Base-by-base conservation (phyloP, 2,888 invertebrate genomes). In the Creontiades dilutus region DNA sequence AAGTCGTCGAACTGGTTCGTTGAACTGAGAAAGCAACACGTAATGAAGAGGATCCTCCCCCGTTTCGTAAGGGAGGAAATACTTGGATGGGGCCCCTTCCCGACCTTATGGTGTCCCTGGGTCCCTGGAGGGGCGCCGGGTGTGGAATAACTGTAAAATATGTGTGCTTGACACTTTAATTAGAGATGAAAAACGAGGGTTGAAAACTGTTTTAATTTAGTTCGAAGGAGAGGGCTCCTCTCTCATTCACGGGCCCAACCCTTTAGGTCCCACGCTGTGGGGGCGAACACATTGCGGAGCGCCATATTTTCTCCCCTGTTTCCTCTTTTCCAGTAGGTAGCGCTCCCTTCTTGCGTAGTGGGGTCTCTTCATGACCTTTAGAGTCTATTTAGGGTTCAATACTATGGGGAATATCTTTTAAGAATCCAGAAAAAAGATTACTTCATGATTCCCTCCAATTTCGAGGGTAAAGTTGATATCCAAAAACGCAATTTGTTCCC, bases 151-250 rank as follows among this genome's bases (percentile, higher is more conserved):
- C 92, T 92, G 92, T 93, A 92, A 93, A 93, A 93, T 93, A 93
- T 93, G 92, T 93, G 93, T 84, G 89, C 92, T 92, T 93, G 93
- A 93, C 93, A 93, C 92, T 93, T 93, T 93, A 93, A 93, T 93
- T 93, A 93, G 93, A 92, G 92, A 93, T 93, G 93, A 93, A 93
- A 93, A 93, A 93, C 93, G 93, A 92, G 92, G 92, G 92, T 93
- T 93, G 93, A 92, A 93, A 93, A 93, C 92, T 92, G 92, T 93
- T 93, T 93, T 93, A 93, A 93, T 93, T 93, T 93, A 90, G 86
- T 90, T 90, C 84, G 89, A 89, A 89, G 47, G 55, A 23, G 80
- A 16, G 80, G 86, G 75, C 68, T 47, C 68, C 11, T 46, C 68
- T 48, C 55, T 85, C 28, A 47, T 47, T 19, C 27, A 37, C 86